Conservation (phyloP, 2,797 vertebrate species). For the Lutjanus campechanus region DNA sequence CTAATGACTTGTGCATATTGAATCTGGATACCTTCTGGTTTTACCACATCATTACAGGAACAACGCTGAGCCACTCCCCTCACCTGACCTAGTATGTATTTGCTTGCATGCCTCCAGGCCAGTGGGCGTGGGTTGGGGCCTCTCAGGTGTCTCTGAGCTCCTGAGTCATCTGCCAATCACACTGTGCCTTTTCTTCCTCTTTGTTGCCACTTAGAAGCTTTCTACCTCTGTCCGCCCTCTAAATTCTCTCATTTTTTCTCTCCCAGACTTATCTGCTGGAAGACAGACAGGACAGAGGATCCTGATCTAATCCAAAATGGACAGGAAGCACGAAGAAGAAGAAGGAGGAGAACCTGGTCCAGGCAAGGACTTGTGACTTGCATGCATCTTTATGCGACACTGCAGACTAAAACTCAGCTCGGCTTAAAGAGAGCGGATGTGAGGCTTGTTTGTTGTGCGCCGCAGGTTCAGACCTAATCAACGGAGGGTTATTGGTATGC, state of each 20-base stretch:
- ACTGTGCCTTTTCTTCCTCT: conserved; percentile 51
- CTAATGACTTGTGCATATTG: background rate
- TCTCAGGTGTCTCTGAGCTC: conserved; percentile 77
- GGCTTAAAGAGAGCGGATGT: conserved; percentile 46
- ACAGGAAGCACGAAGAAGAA: conserved; percentile 40
- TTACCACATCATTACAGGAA: conserved; percentile 68
- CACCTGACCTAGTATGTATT: conserved; percentile 52
- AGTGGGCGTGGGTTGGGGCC: conserved; percentile 57
- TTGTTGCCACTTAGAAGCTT: conserved; percentile 45
- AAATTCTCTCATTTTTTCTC: background rate
- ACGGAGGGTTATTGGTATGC: conserved; percentile 49
- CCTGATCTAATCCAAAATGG: conserved; percentile 45
- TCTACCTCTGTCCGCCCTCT: conserved; percentile 24
- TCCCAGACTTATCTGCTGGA: conserved; percentile 13
- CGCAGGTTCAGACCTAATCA: conserved; percentile 47
- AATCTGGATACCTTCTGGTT: conserved; percentile 59
- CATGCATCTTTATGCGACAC: conserved; percentile 44
- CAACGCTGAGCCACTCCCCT: conserved; percentile 67
- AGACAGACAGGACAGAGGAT: conserved; percentile 20
- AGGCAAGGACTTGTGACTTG: conserved; percentile 49
- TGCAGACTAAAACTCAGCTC: conserved; percentile 33
- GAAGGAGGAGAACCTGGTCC: conserved; percentile 27
- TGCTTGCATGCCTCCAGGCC: conserved; percentile 57
- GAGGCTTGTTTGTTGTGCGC: conserved; percentile 59
- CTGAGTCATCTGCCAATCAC: conserved; percentile 69